Evolutionary conservation across 2,888 invertebrate species (phyloP), one percentile per base, ranked within the genome.

Genomic region (Athalia circularis): DNA sequence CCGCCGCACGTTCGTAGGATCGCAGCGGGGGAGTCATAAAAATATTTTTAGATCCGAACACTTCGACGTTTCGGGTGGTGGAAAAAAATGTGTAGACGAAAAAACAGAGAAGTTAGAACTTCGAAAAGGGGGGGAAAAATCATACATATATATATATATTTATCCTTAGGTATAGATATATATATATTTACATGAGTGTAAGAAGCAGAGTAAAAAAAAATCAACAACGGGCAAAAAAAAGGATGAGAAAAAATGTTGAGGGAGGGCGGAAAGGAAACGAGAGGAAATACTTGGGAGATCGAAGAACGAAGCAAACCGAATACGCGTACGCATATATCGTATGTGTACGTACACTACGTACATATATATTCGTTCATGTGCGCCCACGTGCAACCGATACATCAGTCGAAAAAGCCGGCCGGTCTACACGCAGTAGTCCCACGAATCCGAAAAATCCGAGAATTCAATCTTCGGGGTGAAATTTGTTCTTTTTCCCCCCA

Each of bases 11-110:
- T 62, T 45, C 77, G 79, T 77, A 80, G 85, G 82, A 86, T 87
- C 90, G 84, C 89, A 89, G 89, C 89, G 87, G 89, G 89, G 86
- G 88, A 87, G 85, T 86, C 89, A 88, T 90, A 89, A 90, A 90
- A 90, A 90, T 90, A 90, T 90, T 89, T 90, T 90, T 90, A 90
- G 89, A 89, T 84, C 81, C 84, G 82, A 82, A 81, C 83, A 81
- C 81, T 82, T 81, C 82, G 78, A 78, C 62, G 75, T 75, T 78
- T 78, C 78, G 78, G 72, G 78, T 68, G 70, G 64, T 67, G 65
- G 43, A 59, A 72, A 72, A 72, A 72, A 59, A 68, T 68, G 11
- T 68, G 52, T 68, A 54, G 65, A 80, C 52, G 47, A 13, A 43
- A 62, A 75, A 50, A 65, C 72, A 77, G 59, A 61, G 57, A 52